Base-by-base conservation (phyloP, 1,140 invertebrate species). In the Homalodisca vitripennis region DNA sequence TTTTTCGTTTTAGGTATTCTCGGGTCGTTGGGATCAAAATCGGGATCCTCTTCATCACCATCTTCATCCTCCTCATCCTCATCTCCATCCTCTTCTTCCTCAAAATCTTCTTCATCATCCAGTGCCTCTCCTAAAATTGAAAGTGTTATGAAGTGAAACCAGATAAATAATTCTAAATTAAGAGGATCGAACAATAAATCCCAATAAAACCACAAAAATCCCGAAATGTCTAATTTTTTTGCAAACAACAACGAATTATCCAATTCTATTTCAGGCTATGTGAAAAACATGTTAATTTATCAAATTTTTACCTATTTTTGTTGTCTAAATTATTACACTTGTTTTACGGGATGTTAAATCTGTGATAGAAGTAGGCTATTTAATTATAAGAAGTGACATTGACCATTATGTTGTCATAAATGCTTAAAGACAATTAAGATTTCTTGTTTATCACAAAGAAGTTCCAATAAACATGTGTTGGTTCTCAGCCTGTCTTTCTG, bases 21-120 rank as follows among this genome's bases (percentile, higher is more conserved):
- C 71, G 66, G 63, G 66, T 55, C 63, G 53, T 73, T 78, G 60
- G 30, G 70, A 0, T 71, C 67, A 48, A 47, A 41, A 51, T 74
- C 69, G 14, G 70, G 68, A 17, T 75, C 73, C 51, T 81, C 80
- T 0, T 79, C 80, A 0, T 81, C 79, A 3, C 79, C 79, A 41
- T 76, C 75, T 79, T 78, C n/a, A n/a, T n/a, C n/a, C n/a, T n/a
- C n/a, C n/a, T n/a, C n/a, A n/a, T n/a, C n/a, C n/a, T n/a, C n/a
- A 10, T 80, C 80, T 24, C 77, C 80, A 24, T 80, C 80, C 26
- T 83, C 87, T 68, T 87, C 87, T n/a, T 89, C 88, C 47, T 87
- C 86, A 47, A 88, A 86, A 70, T 91, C 89, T 67, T 92, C 91
- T 67, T 92, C 90, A 48, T 87, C 86, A 74, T 92, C 89, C 20